Evolutionary conservation across 2,113 vertebrate species (phyloP).

Genomic region (Pelusios castaneus): DNA sequence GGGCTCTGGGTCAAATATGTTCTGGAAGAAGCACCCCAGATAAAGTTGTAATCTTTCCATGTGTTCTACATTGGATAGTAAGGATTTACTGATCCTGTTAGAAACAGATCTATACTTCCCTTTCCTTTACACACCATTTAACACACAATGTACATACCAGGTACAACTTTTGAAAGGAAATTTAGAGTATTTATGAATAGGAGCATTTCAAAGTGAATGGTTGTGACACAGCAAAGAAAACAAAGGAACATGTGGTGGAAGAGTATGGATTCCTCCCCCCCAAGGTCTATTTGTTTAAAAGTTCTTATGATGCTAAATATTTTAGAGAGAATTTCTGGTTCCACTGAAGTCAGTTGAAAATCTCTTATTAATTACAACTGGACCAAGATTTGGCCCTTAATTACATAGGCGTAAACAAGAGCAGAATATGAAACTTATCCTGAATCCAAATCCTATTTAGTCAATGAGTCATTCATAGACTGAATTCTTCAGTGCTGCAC

Average conservation of each 20-base stretch:
- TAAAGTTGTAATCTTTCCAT: background rate
- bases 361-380: background rate
- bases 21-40: background rate
- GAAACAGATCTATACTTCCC: background rate
- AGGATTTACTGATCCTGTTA: background rate
- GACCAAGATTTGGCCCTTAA: background rate
- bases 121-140: background rate
- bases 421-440: background rate
- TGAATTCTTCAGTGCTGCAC: background rate
- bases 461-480: background rate
- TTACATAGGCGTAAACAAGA: background rate
- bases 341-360: background rate
- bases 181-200: background rate
- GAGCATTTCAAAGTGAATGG: background rate
- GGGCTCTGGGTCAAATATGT: background rate
- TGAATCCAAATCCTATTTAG: background rate
- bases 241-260: background rate
- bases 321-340: background rate
- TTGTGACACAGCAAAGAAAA: background rate
- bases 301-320: background rate
- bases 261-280: background rate
- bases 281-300: slow-evolving; percentile 1
- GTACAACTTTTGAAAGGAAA: background rate
- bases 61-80: background rate
- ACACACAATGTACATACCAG: background rate